phyloP scores from a whole-genome alignment of 2,888 invertebrate species.

The Erpobdella octoculata region DNA sequence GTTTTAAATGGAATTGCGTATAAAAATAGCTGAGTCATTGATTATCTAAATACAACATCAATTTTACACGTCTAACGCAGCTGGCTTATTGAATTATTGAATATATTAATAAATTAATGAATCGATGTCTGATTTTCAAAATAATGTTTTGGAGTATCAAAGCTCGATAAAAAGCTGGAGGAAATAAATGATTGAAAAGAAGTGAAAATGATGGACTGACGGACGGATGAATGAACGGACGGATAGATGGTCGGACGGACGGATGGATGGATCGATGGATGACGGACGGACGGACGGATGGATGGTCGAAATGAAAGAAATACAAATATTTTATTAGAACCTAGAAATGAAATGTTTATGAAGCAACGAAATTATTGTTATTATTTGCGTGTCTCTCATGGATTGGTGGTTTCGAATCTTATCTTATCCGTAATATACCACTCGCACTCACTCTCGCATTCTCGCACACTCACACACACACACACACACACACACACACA shows the following conservation, averaged over 20 bases:
- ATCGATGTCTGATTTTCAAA: neutral
- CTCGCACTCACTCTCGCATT: too few species aligned
- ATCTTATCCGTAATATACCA: too few species aligned
- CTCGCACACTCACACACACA: neutral
- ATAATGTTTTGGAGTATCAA: neutral
- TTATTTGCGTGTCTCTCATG: neutral
- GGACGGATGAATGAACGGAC: neutral
- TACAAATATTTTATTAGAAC: too few species aligned
- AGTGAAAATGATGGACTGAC: neutral
- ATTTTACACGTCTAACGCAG: neutral
- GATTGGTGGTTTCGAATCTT: neutral
- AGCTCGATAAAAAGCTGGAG: neutral
- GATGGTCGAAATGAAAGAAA: too few species aligned
- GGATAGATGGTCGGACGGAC: neutral
- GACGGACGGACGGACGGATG: neutral
- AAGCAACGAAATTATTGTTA: neutral
- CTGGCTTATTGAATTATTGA: neutral
- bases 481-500: neutral
- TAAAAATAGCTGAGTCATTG: neutral
- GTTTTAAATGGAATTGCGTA: neutral
- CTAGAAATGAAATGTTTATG: too few species aligned
- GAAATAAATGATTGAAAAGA: neutral
- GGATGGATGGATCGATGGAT: neutral
- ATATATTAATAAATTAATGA: neutral
- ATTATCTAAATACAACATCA: neutral